A percentile compares a stretch with the other conserved stretches of the same genome.
These are phyloP conservation scores for Patella caerulea DNA, from an alignment of 2,888 invertebrate genomes.

Conservation along the genomic window DNA sequence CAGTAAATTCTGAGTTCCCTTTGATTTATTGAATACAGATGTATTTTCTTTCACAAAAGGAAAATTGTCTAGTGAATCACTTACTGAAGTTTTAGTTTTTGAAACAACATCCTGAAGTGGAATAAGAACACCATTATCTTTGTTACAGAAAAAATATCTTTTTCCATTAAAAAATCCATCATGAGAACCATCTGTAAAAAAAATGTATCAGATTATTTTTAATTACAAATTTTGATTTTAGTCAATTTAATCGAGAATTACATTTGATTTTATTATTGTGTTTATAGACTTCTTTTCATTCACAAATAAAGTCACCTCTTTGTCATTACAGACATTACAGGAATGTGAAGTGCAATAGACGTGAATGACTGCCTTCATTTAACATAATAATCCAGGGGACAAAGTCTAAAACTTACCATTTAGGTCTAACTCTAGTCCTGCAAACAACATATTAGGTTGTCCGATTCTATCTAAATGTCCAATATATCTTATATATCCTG, in stretches of 20 bases:
- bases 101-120: constrained; percentile 62
- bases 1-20: too few species aligned
- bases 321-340: too few species aligned
- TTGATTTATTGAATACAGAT: too few species aligned
- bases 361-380: too few species aligned
- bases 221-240: too few species aligned
- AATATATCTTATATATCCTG: constrained; percentile 65
- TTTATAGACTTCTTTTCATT: too few species aligned
- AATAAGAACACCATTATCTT: constrained; percentile 62
- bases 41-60: too few species aligned
- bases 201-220: background rate
- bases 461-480: constrained; percentile 65
- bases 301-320: too few species aligned
- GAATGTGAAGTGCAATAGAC: too few species aligned
- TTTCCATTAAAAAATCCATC: constrained; percentile 63
- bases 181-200: constrained; percentile 59
- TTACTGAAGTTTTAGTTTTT: constrained; percentile 57
- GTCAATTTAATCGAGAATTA: too few species aligned
- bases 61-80: background rate
- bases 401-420: constrained; percentile 49
- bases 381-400: too few species aligned
- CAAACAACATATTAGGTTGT: constrained; percentile 57
- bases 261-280: too few species aligned
- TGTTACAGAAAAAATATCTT: constrained; percentile 61
- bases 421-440: constrained; percentile 63